These are phyloP conservation scores for Erinaceus europaeus DNA, from an alignment of 2,113 vertebrate genomes.

Conservation along the genomic window DNA sequence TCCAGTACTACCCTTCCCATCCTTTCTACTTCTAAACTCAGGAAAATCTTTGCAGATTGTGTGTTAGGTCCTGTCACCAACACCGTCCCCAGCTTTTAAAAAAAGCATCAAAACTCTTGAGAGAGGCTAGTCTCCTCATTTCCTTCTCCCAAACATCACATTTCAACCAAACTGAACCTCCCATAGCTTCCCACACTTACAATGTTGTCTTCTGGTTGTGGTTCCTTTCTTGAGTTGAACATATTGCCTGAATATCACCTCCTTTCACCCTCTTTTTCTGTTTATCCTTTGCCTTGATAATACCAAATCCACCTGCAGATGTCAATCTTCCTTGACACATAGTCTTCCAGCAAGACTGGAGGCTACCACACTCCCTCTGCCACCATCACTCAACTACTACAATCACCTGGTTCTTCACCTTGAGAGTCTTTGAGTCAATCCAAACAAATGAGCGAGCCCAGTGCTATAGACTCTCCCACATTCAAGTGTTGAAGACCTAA, in stretches of 20 bases:
- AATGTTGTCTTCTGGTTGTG: neutral
- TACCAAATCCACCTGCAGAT: neutral
- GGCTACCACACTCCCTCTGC: neutral
- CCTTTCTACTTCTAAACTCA: neutral
- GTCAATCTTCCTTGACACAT: neutral
- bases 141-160: neutral
- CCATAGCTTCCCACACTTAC: neutral
- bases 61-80: neutral
- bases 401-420: neutral
- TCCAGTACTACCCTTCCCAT: neutral
- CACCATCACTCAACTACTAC: neutral
- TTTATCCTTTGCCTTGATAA: neutral
- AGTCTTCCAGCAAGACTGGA: neutral
- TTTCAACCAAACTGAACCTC: neutral
- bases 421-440: neutral
- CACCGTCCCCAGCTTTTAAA: neutral
- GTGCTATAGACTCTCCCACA: neutral
- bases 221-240: neutral
- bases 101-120: neutral
- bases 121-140: neutral
- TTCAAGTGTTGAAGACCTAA: neutral
- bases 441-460: neutral
- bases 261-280: neutral
- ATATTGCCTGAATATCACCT: neutral
- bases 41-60: neutral